A percentile compares a stretch with the other conserved stretches of the same genome.
These are phyloP conservation scores for Macrophya annulata DNA, from an alignment of 2,888 invertebrate genomes.

Conservation along the genomic window DNA sequence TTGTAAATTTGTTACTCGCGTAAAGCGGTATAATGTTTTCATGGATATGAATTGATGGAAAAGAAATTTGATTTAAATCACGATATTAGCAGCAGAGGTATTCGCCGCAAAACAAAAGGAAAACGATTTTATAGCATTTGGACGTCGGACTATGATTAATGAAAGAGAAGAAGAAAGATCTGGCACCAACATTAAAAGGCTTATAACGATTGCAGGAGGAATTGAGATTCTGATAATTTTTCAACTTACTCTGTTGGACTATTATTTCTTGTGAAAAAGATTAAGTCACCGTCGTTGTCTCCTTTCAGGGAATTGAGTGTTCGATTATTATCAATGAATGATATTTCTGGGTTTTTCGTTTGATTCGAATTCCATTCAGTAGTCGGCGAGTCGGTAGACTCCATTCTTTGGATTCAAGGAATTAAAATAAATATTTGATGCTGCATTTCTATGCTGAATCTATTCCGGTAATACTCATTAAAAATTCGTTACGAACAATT, in stretches of 20 bases:
- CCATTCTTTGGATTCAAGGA: constrained; percentile 38
- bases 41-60: too few relatives aligned
- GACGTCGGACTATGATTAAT: background rate
- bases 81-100: background rate
- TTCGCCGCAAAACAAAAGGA: background rate
- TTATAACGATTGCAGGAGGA: background rate
- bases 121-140: background rate
- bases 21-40: too few relatives aligned
- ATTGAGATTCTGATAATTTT: background rate
- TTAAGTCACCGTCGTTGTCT: constrained; percentile 5
- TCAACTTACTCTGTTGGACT: constrained; percentile 37
- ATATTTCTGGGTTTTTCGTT: constrained; percentile 26
- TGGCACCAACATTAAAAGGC: background rate
- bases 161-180: background rate
- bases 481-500: background rate
- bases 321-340: background rate
- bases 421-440: constrained; percentile 33
- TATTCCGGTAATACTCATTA: background rate
- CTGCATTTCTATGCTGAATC: background rate
- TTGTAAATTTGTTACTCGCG: too few relatives aligned
- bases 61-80: too few relatives aligned
- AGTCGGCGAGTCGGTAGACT: constrained; percentile 40
- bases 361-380: constrained; percentile 29
- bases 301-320: constrained; percentile 32
- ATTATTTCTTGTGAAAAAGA: constrained; percentile 1